Evolutionary conservation across 2,797 vertebrate species (phyloP).

Genomic region (Sorex maritimensis): DNA sequence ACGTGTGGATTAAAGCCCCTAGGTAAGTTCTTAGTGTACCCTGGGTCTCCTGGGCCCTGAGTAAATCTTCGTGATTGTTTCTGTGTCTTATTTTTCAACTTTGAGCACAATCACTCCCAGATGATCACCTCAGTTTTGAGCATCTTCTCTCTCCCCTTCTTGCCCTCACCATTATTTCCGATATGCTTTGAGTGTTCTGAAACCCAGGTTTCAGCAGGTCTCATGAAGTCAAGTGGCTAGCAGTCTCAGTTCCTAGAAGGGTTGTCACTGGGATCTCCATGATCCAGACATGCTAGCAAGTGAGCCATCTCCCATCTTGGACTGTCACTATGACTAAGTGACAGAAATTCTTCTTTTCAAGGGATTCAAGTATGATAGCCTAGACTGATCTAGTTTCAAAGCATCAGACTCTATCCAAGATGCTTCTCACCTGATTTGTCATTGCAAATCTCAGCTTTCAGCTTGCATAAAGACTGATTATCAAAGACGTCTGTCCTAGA

Average conservation of each 20-base stretch:
- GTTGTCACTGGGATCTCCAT: not conserved
- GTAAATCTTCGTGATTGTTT: too few species aligned
- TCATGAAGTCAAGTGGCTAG: not conserved
- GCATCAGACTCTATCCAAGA: not conserved
- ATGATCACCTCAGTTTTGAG: not conserved
- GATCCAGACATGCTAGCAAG: not conserved
- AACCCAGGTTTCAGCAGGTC: not conserved
- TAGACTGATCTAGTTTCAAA: not conserved
- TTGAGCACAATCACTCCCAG: not conserved
- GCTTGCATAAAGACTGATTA: not conserved
- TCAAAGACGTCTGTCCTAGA: not conserved
- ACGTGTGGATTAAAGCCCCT: not conserved
- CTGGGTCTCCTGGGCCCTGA: not conserved
- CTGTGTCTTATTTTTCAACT: not conserved
- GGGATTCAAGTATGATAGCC: not conserved
- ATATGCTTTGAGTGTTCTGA: not conserved
- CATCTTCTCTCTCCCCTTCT: not conserved
- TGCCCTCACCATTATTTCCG: not conserved
- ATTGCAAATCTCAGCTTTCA: not conserved
- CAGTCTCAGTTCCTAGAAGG: not conserved
- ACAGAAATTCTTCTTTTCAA: not conserved
- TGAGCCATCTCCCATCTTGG: not conserved
- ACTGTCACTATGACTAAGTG: not conserved
- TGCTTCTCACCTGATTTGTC: constrained; percentile 32
- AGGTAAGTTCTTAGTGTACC: not conserved